Evolutionary conservation across 2,888 invertebrate species (phyloP).

Genomic region (Sphaerophoria rueppellii): DNA sequence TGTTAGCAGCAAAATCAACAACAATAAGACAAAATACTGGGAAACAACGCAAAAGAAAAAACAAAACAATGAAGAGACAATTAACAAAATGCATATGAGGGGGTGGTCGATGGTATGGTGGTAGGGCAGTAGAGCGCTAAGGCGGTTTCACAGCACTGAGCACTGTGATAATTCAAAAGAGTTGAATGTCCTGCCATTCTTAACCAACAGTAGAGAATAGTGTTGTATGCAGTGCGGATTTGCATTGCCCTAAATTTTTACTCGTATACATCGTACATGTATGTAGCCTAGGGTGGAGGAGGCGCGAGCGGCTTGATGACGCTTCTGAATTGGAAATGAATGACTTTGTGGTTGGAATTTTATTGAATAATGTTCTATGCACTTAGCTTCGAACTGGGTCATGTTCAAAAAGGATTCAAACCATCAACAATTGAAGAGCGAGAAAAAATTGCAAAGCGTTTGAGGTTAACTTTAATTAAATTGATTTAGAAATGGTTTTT

Average conservation of each 20-base stretch:
- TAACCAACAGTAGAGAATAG: background rate
- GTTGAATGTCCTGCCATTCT: constrained; percentile 53
- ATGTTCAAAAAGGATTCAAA: constrained; percentile 6
- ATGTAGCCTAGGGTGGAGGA: background rate
- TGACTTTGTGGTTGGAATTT: constrained; percentile 23
- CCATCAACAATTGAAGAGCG: background rate
- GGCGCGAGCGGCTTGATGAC: background rate
- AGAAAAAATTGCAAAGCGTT: background rate
- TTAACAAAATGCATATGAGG: constrained; percentile 62
- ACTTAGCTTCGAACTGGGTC: background rate
- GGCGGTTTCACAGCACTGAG: background rate
- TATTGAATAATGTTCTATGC: constrained; percentile 8
- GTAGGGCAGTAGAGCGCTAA: background rate
- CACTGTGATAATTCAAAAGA: background rate
- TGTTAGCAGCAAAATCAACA: constrained; percentile 66
- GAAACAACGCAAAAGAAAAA: constrained; percentile 30
- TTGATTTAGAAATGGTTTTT: background rate
- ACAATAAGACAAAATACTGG: constrained; percentile 49
- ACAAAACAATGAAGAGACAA: constrained; percentile 63
- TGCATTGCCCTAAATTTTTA: constrained; percentile 58
- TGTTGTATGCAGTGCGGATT: constrained; percentile 44
- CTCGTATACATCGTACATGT: constrained; percentile 2
- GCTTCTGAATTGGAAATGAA: constrained; percentile 21
- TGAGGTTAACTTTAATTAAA: background rate
- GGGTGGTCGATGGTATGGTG: constrained; percentile 10